Conservation (phyloP, 2,888 invertebrate species). For the Andrena dorsata region DNA sequence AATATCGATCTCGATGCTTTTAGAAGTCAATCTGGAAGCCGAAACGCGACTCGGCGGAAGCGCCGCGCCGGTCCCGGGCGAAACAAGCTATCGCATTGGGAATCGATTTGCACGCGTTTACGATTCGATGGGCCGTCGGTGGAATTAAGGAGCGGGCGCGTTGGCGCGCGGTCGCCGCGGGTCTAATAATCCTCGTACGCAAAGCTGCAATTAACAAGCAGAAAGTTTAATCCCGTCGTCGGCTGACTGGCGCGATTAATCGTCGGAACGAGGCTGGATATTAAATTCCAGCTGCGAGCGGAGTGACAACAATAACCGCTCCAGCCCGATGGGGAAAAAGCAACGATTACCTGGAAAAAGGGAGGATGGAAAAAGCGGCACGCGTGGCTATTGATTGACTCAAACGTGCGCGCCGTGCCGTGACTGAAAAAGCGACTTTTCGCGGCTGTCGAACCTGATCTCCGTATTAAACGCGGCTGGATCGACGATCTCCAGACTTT, state of each 20-base stretch:
- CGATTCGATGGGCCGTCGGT: not conserved
- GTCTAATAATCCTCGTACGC: constrained; percentile 21
- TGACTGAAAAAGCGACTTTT: constrained; percentile 24
- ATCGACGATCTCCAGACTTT: constrained; percentile 39
- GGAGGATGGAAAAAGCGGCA: not conserved
- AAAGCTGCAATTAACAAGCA: constrained; percentile 38
- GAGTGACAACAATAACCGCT: constrained; percentile 28
- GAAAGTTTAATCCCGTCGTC: constrained; percentile 37
- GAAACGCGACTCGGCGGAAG: not conserved
- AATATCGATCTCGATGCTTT: constrained; percentile 7
- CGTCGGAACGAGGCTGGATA: constrained; percentile 30
- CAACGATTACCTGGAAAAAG: not conserved
- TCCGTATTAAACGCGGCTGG: constrained; percentile 7
- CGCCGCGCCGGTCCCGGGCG: not conserved
- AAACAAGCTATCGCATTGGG: not conserved
- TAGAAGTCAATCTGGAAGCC: not conserved
- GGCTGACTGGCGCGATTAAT: constrained; percentile 33
- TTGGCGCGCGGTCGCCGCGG: not conserved
- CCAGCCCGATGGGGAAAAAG: not conserved
- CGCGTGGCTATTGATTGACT: constrained; percentile 18
- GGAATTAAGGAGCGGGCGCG: constrained; percentile 6
- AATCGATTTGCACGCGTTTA: not conserved
- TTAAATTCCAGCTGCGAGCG: constrained; percentile 30
- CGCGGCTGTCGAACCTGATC: constrained; percentile 22
- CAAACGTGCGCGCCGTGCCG: not conserved